phyloP scores from a whole-genome alignment of 2,113 vertebrate species.

The Callorhinus ursinus region DNA sequence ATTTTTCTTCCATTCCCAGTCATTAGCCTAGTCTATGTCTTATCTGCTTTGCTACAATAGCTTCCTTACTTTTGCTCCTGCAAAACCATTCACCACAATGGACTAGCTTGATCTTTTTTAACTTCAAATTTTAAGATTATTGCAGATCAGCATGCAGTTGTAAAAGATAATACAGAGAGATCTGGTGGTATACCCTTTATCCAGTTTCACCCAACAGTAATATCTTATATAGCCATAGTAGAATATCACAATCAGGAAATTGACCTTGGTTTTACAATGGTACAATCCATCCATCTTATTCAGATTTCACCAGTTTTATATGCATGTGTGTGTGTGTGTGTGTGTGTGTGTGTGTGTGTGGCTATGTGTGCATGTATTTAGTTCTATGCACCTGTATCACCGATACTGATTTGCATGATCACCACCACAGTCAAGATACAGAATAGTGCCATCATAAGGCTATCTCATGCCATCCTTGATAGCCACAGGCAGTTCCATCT shows the following conservation, averaged over 20 bases:
- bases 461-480: background rate
- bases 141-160: background rate
- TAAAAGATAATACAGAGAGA: conserved; percentile 3
- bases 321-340: background rate
- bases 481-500: background rate
- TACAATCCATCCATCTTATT: background rate
- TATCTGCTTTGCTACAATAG: background rate
- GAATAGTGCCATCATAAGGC: background rate
- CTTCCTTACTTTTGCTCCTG: background rate
- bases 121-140: background rate
- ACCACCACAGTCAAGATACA: background rate
- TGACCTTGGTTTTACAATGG: background rate
- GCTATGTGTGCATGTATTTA: background rate
- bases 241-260: background rate
- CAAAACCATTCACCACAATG: background rate
- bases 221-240: background rate
- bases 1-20: background rate
- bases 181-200: background rate
- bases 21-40: background rate
- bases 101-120: background rate
- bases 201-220: background rate
- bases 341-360: background rate
- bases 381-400: background rate
- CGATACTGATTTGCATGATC: background rate
- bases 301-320: conserved; percentile 23